Evolutionary conservation across 2,888 invertebrate species (phyloP).

Genomic region (Cybosia mesomella): DNA sequence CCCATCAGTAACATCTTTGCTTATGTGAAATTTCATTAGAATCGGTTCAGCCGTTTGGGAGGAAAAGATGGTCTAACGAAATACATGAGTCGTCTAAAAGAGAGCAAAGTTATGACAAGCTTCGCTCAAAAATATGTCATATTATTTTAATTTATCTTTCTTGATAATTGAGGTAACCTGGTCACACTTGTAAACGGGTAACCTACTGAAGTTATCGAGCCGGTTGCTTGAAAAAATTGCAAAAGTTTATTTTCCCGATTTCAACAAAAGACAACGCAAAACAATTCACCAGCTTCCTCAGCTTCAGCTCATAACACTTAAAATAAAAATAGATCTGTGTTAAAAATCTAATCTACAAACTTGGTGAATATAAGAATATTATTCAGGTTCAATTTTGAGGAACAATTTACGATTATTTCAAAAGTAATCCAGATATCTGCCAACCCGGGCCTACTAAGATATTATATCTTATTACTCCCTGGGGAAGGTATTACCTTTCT

Average conservation of each 20-base stretch:
- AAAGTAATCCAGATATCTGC: slow-evolving; percentile 59
- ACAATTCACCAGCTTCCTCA: background rate
- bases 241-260: too few relatives aligned
- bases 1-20: too few relatives aligned
- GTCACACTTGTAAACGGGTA: too few relatives aligned
- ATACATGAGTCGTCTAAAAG: too few relatives aligned
- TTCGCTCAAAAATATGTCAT: too few relatives aligned
- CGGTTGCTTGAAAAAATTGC: too few relatives aligned
- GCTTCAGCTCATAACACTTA: background rate
- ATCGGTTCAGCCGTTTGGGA: too few relatives aligned
- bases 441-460: slow-evolving; percentile 45
- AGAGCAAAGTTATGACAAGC: too few relatives aligned
- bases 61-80: too few relatives aligned
- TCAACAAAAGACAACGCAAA: background rate
- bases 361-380: slow-evolving; percentile 32
- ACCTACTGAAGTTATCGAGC: too few relatives aligned
- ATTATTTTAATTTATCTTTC: background rate
- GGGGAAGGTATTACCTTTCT: slow-evolving; percentile 42
- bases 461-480: slow-evolving; percentile 60
- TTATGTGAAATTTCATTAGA: too few relatives aligned
- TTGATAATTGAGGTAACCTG: background rate
- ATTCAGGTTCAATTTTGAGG: slow-evolving; percentile 60
- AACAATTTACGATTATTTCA: slow-evolving; percentile 69
- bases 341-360: slow-evolving; percentile 39
- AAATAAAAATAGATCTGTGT: slow-evolving; percentile 29